These are phyloP conservation scores for Callithrix jacchus DNA, from an alignment of 2,113 vertebrate species.

Conservation along the genomic window DNA sequence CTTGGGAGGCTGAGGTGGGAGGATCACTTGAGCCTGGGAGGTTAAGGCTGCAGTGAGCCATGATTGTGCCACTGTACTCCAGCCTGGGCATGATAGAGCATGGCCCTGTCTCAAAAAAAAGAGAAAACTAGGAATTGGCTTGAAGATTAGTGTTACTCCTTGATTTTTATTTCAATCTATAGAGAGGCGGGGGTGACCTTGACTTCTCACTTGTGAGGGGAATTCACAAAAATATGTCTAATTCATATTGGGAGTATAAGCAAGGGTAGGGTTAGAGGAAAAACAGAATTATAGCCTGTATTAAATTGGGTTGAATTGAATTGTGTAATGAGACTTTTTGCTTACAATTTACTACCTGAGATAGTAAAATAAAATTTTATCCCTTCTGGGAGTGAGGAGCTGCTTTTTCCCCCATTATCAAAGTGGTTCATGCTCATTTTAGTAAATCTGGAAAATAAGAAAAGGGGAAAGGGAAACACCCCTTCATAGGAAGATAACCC, in stretches of 20 bases:
- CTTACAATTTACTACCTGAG: constrained; percentile 27
- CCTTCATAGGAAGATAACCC: background rate
- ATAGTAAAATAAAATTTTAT: constrained; percentile 16
- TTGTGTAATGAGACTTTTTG: background rate
- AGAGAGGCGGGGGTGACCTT: background rate
- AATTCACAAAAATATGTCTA: background rate
- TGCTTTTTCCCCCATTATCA: background rate
- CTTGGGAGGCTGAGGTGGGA: too few relatives aligned
- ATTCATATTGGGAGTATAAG: background rate
- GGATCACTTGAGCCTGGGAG: too few relatives aligned
- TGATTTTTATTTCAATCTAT: background rate
- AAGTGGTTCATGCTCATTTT: background rate
- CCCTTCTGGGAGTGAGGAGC: background rate
- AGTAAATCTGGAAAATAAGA: constrained; percentile 49
- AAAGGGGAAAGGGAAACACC: constrained; percentile 28
- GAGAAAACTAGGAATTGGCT: background rate
- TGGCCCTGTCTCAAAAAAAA: too few relatives aligned
- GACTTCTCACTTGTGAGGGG: background rate
- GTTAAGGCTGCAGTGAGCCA: too few relatives aligned
- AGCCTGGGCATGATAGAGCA: too few relatives aligned
- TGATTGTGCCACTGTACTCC: too few relatives aligned
- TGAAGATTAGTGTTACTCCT: background rate
- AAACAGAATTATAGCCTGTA: background rate
- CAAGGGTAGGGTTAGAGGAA: background rate
- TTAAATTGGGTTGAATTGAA: background rate